Evolutionary conservation across 2,113 vertebrate genomes (phyloP).

Genomic region (Malurus melanocephalus): DNA sequence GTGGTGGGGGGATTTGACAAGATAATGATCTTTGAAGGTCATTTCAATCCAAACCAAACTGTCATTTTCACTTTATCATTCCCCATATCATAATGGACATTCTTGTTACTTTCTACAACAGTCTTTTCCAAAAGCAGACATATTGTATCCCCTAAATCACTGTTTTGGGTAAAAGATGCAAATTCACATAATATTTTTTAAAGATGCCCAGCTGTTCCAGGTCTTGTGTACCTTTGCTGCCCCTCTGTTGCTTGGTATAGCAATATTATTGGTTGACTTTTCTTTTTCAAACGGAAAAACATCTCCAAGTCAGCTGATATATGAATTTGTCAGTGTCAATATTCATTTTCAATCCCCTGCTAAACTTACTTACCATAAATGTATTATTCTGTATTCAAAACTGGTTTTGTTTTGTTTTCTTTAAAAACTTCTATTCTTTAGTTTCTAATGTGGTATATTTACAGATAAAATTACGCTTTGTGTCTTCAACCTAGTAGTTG

Average conservation of each 20-base stretch:
- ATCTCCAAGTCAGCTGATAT: background rate
- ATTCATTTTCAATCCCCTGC: background rate
- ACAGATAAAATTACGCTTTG: background rate
- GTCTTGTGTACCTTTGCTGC: background rate
- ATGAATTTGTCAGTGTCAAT: background rate
- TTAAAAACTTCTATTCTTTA: background rate
- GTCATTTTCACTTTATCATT: background rate
- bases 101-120: background rate
- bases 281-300: background rate
- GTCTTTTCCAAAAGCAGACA: background rate
- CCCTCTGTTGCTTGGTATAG: background rate
- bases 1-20: rapidly evolving
- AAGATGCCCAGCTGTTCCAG: background rate
- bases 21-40: rapidly evolving
- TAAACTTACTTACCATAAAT: background rate
- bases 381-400: background rate
- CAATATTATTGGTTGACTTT: background rate
- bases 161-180: background rate
- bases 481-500: background rate
- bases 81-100: too few relatives aligned
- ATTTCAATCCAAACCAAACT: background rate
- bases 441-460: background rate
- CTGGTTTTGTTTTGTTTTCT: background rate
- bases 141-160: background rate
- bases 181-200: background rate